These are phyloP conservation scores for Andrena trimmerana DNA, from an alignment of 2,888 invertebrate species.

Conservation along the genomic window DNA sequence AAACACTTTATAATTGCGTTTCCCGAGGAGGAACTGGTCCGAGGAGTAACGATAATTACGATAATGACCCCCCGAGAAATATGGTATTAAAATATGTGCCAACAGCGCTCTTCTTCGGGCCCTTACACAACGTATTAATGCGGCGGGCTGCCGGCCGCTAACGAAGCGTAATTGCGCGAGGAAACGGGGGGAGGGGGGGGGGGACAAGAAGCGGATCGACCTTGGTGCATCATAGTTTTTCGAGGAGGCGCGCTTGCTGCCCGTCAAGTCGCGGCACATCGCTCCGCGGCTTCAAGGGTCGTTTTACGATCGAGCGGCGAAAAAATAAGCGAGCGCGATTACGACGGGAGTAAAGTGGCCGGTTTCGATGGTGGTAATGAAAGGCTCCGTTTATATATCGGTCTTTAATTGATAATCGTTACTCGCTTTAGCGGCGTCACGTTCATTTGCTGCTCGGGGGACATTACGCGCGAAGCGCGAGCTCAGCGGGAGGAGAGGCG, in stretches of 20 bases:
- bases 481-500: slow-evolving; percentile 20
- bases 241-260: not conserved
- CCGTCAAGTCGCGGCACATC: slow-evolving; percentile 9
- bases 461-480: not conserved
- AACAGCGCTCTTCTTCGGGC: slow-evolving; percentile 38
- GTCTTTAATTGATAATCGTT: slow-evolving; percentile 45
- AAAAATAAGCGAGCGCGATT: slow-evolving; percentile 6
- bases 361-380: slow-evolving; percentile 35
- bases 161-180: slow-evolving; percentile 62
- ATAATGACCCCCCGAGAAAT: slow-evolving; percentile 69
- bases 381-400: slow-evolving; percentile 32
- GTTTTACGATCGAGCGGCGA: slow-evolving; percentile 36
- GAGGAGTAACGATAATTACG: slow-evolving; percentile 73
- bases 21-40: slow-evolving; percentile 11
- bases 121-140: slow-evolving; percentile 38
- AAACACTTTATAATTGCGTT: slow-evolving; percentile 67
- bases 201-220: slow-evolving; percentile 28
- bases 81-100: slow-evolving; percentile 73
- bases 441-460: slow-evolving; percentile 14
- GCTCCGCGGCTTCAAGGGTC: not conserved
- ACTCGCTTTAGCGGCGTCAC: not conserved
- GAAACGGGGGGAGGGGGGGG: slow-evolving; percentile 4
- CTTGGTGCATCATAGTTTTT: slow-evolving; percentile 32
- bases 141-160: slow-evolving; percentile 29
- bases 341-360: slow-evolving; percentile 27